Evolutionary conservation across 1,140 invertebrate species (phyloP).

Genomic region (Campodea augens): DNA sequence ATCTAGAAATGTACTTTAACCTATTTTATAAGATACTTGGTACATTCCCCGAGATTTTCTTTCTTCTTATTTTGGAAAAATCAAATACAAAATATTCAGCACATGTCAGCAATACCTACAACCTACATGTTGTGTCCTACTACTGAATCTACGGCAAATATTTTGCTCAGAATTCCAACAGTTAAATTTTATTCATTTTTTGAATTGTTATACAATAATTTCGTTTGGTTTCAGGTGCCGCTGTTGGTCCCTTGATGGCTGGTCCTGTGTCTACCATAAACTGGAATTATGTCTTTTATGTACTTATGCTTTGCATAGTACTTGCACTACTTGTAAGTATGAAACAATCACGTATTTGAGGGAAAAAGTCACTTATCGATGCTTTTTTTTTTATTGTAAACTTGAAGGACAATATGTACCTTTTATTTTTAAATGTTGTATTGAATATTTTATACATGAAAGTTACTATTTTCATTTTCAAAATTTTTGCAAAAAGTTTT

Average conservation of each 20-base stretch:
- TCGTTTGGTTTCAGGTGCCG: conserved; percentile 41
- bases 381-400: too few species aligned
- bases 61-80: not conserved
- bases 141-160: not conserved
- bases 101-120: not conserved
- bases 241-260: conserved; percentile 72
- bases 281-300: conserved; percentile 80
- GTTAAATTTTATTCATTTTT: not conserved
- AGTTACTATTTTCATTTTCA: too few species aligned
- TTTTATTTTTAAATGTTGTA: too few species aligned
- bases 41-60: not conserved
- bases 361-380: too few species aligned
- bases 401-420: too few species aligned
- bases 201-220: not conserved
- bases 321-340: conserved; percentile 47
- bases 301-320: conserved; percentile 69
- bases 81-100: not conserved
- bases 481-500: too few species aligned
- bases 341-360: too few species aligned
- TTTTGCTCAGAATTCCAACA: not conserved
- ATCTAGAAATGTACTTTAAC: too few species aligned
- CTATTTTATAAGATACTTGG: too few species aligned
- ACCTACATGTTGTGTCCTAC: not conserved
- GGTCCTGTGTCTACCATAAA: conserved; percentile 51
- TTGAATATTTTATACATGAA: too few species aligned